Evolutionary conservation across 2,797 vertebrate species (phyloP), one percentile per base, ranked within the genome.

Genomic region (Chloroceryle amazona): DNA sequence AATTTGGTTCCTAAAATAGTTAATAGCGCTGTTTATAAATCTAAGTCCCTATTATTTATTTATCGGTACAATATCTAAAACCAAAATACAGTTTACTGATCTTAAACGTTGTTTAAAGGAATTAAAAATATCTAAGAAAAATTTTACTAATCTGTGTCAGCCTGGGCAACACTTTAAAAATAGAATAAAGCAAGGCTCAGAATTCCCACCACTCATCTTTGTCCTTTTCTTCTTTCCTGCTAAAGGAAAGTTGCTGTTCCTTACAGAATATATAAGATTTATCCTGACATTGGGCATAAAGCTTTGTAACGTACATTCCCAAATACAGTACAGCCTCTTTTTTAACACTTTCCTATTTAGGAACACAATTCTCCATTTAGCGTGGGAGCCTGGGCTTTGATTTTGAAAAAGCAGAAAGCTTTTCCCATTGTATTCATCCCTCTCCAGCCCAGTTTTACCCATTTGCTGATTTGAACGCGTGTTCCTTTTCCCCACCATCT

Each of bases 401-500:
- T 88, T 55, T 72, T 52, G 62, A 83, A 73, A 51, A 74, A 74
- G 19, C 28, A 2, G 26, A 83, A 82, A 71, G 35, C 21, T 72
- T 93, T 87, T 57, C 21, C 68, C 20, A 33, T 91, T 94, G 84
- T 85, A 17, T 93, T 87, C 68, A n/a, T 86, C 58, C 35, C 8
- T 87, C 41, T 72, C 61, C 74, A 87, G 74, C 72, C 61, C 49
- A 62, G 0, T 83, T 95, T 86, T 88, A 82, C 54, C 65, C 58
- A 28, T 88, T 93, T 51, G 65, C 75, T 81, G 81, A 65, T 87
- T 92, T 89, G 65, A 87, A 57, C 0, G 0, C 3, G 1, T 51
- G 54, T 84, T 86, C 66, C 68, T 92, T 85, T 85, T 89, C 70
- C 22, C 52, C n/a, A 16, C 46, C 58, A 42, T 73, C 74, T 71